Evolutionary conservation across 92 coral and sea anemone genomes (phyloP).

Genomic region (Umimayanthus kanabou): DNA sequence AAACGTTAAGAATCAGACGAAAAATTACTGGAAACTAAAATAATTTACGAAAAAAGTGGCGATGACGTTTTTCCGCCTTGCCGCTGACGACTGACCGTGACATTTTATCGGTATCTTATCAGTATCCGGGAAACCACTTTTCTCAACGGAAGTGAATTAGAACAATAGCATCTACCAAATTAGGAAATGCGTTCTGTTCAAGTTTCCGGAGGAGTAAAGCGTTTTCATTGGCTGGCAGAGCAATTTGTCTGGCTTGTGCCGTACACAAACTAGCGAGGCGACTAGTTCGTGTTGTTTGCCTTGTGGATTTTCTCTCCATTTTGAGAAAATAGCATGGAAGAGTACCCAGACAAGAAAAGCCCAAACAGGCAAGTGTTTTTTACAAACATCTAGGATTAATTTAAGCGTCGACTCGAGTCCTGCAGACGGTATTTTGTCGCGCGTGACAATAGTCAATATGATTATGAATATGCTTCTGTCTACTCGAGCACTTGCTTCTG

Average conservation of each 20-base stretch:
- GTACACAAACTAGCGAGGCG: constrained; percentile 42
- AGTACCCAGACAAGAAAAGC: constrained; percentile 80
- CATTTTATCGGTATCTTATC: not conserved
- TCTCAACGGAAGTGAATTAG: constrained; percentile 14
- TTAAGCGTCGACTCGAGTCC: not conserved
- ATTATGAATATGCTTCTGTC: not conserved
- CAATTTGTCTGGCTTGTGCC: constrained; percentile 29
- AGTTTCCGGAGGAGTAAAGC: constrained; percentile 23
- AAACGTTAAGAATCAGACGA: too few species aligned
- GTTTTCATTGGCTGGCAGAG: constrained; percentile 26
- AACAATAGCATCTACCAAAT: constrained; percentile 33
- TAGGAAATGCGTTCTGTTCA: constrained; percentile 16
- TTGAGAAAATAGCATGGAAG: constrained; percentile 68
- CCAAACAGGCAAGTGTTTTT: constrained; percentile 65
- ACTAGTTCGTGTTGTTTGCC: constrained; percentile 26
- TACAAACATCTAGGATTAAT: not conserved
- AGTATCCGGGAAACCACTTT: constrained; percentile 28
- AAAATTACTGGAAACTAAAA: too few species aligned
- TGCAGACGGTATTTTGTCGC: not conserved
- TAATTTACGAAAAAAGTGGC: too few species aligned
- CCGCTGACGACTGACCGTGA: too few species aligned
- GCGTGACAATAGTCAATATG: constrained; percentile 20
- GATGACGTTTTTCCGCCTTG: too few species aligned
- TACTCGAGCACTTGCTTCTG: not conserved
- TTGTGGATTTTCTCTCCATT: constrained; percentile 32